Percentiles rank a stretch among this genome's conserved stretches.
Conservation (phyloP, 2,113 vertebrate species). For the Phylloscopus trochilus region DNA sequence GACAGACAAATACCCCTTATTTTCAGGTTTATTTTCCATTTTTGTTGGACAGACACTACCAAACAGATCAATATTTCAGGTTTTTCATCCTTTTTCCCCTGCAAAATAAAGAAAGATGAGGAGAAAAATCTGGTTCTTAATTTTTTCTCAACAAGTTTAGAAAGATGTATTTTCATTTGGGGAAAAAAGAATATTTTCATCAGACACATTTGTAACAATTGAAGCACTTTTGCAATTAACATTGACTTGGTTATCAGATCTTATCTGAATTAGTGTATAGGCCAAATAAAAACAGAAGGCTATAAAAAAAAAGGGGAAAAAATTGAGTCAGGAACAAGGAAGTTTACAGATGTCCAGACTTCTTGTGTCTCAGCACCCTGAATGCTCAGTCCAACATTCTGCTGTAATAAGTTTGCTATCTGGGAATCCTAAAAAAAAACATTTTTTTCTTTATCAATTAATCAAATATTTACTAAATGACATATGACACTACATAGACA, state of each 20-base stretch:
- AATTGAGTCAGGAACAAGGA: accelerated
- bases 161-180: background rate
- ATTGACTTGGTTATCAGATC: background rate
- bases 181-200: background rate
- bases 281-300: background rate
- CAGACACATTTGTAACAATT: background rate
- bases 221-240: background rate
- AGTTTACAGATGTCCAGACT: background rate
- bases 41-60: background rate
- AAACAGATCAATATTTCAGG: background rate
- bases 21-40: background rate
- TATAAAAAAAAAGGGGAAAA: background rate
- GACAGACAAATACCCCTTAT: background rate
- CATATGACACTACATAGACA: background rate
- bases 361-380: background rate
- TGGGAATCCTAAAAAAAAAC: background rate
- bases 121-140: accelerated
- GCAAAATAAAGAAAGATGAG: background rate
- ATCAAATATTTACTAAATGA: background rate
- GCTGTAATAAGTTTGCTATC: background rate
- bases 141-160: background rate
- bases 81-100: background rate
- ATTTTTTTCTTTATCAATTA: background rate
- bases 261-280: background rate
- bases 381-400: background rate